Base-by-base conservation (phyloP, 2,797 vertebrate species). In the Leptodactylus fallax region DNA sequence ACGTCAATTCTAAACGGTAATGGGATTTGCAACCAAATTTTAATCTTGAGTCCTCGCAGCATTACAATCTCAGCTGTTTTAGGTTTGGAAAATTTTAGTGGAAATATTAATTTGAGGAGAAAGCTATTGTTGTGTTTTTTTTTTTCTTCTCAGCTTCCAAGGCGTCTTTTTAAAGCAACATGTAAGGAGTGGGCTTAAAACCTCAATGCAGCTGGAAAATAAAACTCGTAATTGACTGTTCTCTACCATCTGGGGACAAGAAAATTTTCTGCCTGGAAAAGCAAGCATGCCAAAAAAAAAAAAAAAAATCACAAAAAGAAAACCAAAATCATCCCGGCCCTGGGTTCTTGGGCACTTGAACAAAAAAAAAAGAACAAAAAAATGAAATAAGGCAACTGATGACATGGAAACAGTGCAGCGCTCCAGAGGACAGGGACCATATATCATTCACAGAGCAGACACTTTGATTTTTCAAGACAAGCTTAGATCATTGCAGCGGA, bases 231-330 rank as follows among this genome's bases (percentile, higher is more conserved):
- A 90, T 63, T 91, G 92, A 92, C 91, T 93, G 90, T 91, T 93
- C 92, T 91, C 92, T 92, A 94, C 92, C 93, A 95, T 95, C 94
- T 95, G 94, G 92, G 93, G 90, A 92, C 90, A 93, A 94, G 93
- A 96, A 94, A 92, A 93, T 92, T 92, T 94, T 95, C 92, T 94
- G 91, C 93, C 94, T 91, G 91, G 83, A 91, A 94, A 91, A 69
- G 21, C 14, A 92, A 94, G 91, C 91, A 94, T 91, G 94, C 53
- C 93, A 90, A 91, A 94, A 94, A 93, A 94, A 92, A 89, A 91
- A 82, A 87, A 92, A 79, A 45, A 55, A 6, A 55, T 1, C 1
- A 27, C 7, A 56, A 10, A 89, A 92, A 83, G 7, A 16, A 89
- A 92, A 85, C 19, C 92, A 92, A 93, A 93, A 94, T 92, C 92